Evolutionary conservation across 2,888 invertebrate species (phyloP), one percentile per base, ranked within the genome.

Genomic region (Drosophila kokeensis): DNA sequence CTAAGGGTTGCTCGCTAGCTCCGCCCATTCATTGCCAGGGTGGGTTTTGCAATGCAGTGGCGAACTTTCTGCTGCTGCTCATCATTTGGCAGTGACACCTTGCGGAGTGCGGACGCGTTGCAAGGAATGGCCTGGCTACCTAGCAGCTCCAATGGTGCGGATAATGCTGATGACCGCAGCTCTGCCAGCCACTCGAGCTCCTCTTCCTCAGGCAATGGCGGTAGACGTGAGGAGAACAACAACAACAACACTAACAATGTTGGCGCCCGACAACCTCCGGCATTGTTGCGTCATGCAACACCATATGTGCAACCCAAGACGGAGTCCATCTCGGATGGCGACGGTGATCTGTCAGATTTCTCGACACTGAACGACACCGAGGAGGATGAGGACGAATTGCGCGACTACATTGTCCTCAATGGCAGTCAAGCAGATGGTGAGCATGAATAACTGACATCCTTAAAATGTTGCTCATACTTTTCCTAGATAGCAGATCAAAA

Each of bases 291-390:
- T 6, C 83, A 77, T 71, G 79, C 80, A 52, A 79, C 70, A 18
- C 75, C 74, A 63, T 87, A 87, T 70, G 62, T 87, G 42, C 91
- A 92, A 71, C 83, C 90, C 15, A 92, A 92, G 65, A 87, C 90
- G 4, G 93, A 93, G 60, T 92, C 91, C 45, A 87, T 92, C n/a
- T 93, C 93, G 0, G 84, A 84, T 49, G 83, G 87, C 4, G 93
- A 93, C 64, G 93, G 90, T 2, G 93, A 93, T 69, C 65, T 93
- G 6, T 93, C 93, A 59, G 97, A 97, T 81, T 95, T 96, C 81
- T 97, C 96, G 38, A 55, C 55, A n/a, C 94, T 97, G 0, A 95
- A 95, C 24, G 97, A 97, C 83, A 96, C 96, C 58, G 97, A 97
- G 79, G 97, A 97, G 60, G 97, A 96, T n/a, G 94, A 92, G 57